phyloP scores from a whole-genome alignment of 2,797 vertebrate species.

The Cuniculus paca region DNA sequence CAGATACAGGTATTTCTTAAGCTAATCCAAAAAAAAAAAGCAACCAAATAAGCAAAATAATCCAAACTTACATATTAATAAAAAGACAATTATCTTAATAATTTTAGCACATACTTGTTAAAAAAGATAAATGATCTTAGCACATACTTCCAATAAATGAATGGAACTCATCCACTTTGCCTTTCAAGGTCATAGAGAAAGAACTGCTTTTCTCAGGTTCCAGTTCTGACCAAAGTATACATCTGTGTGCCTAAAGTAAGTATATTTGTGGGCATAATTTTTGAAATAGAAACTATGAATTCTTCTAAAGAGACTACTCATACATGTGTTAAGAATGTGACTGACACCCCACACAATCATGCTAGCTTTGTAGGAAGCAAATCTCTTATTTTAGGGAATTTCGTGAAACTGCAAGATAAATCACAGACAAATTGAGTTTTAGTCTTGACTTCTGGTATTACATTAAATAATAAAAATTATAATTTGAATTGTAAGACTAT shows the following conservation, averaged over 20 bases:
- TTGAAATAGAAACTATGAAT: neutral
- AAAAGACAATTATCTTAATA: neutral
- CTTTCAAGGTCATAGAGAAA: neutral
- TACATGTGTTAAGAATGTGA: neutral
- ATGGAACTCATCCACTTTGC: neutral
- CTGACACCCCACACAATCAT: neutral
- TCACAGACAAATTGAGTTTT: neutral
- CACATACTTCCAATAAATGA: neutral
- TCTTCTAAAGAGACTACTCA: neutral
- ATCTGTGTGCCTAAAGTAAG: neutral
- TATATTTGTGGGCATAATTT: neutral
- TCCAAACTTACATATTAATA: neutral
- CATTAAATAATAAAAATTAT: neutral
- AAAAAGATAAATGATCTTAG: neutral
- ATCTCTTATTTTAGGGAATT: neutral
- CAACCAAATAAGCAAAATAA: neutral
- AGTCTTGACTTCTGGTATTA: neutral
- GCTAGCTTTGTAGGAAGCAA: neutral
- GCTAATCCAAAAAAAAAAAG: neutral
- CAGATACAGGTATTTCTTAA: neutral
- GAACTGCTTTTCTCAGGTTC: neutral
- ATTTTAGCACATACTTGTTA: neutral
- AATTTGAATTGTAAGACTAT: constrained; percentile 47
- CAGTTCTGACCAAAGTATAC: neutral
- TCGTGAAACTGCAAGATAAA: neutral